Percentiles rank a stretch among this genome's conserved stretches.
phyloP scores from a whole-genome alignment of 1,140 invertebrate genomes.

The Apis laboriosa region DNA sequence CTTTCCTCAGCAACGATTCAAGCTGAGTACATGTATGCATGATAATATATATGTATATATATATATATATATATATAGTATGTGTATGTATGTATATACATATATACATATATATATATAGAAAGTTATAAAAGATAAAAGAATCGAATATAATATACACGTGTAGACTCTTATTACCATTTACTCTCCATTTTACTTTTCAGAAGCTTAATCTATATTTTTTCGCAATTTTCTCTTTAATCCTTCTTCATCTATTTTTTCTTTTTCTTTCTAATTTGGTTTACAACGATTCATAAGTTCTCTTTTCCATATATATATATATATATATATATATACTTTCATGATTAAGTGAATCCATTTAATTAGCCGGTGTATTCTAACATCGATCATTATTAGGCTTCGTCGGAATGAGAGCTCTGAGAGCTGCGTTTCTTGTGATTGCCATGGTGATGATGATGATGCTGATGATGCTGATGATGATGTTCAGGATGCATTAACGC shows the following conservation, averaged over 20 bases:
- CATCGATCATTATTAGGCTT: conserved; percentile 68
- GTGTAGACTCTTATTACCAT: conserved; percentile 27
- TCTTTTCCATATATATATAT: neutral
- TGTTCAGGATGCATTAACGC: conserved; percentile 68
- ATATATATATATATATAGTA: conserved; percentile 47
- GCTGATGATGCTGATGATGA: conserved; percentile 67
- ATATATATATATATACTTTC: conserved; percentile 20
- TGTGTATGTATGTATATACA: conserved; percentile 40
- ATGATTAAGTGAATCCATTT: neutral
- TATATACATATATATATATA: conserved; percentile 56
- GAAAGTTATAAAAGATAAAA: conserved; percentile 73
- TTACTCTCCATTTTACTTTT: conserved; percentile 5
- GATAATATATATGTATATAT: conserved; percentile 48
- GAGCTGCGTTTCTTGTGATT: conserved; percentile 78
- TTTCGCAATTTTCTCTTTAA: too few relatives aligned
- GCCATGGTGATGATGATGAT: conserved; percentile 72
- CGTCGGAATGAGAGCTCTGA: conserved; percentile 74
- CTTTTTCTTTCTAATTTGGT: conserved; percentile 19
- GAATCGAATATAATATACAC: conserved; percentile 63
- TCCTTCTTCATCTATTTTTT: neutral
- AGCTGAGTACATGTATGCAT: conserved; percentile 43
- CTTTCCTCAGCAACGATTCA: conserved; percentile 49
- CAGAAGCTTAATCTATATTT: neutral
- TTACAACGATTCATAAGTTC: conserved; percentile 9
- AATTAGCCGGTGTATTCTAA: conserved; percentile 4